phyloP scores from a whole-genome alignment of 1,140 invertebrate genomes.

The Neoseiulus cucumeris region DNA sequence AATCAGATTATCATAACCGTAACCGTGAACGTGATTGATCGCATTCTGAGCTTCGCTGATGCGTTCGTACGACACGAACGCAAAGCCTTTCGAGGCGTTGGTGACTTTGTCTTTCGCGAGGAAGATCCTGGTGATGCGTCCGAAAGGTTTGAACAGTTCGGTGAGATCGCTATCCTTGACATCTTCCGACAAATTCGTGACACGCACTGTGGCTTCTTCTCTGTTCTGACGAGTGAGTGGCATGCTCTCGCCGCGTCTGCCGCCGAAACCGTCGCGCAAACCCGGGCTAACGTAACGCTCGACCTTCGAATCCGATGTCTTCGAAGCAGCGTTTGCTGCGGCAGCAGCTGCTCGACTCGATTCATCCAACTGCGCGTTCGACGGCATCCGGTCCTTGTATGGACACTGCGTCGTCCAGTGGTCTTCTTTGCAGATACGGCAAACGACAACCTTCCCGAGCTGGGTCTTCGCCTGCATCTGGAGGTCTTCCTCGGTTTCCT shows the following conservation, averaged over 20 bases:
- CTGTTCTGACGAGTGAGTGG: constrained; percentile 23
- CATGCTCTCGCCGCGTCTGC: constrained; percentile 49
- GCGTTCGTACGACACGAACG: constrained; percentile 84
- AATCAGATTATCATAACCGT: constrained; percentile 95
- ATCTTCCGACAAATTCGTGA: constrained; percentile 91
- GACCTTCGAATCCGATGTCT: constrained; percentile 10
- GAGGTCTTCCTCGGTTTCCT: constrained; percentile 60
- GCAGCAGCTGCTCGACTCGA: constrained; percentile 21
- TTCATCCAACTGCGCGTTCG: constrained; percentile 16
- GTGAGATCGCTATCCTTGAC: constrained; percentile 12
- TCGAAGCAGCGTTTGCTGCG: constrained; percentile 16
- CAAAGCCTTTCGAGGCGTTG: constrained; percentile 44
- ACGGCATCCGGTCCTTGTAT: constrained; percentile 58
- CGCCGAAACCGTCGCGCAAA: constrained; percentile 53
- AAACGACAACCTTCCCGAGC: constrained; percentile 61
- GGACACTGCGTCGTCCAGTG: constrained; percentile 95
- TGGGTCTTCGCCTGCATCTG: constrained; percentile 51
- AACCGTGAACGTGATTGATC: constrained; percentile 69
- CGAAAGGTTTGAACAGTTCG: constrained; percentile 15
- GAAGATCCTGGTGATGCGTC: constrained; percentile 17
- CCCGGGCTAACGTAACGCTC: constrained; percentile 54
- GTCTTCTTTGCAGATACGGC: constrained; percentile 80
- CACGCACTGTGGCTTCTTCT: constrained; percentile 72
- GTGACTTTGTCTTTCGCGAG: constrained; percentile 53
- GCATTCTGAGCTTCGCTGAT: constrained; percentile 73